Base-by-base conservation (phyloP, 2,797 vertebrate species). In the Sebastiscus albofasciatus region DNA sequence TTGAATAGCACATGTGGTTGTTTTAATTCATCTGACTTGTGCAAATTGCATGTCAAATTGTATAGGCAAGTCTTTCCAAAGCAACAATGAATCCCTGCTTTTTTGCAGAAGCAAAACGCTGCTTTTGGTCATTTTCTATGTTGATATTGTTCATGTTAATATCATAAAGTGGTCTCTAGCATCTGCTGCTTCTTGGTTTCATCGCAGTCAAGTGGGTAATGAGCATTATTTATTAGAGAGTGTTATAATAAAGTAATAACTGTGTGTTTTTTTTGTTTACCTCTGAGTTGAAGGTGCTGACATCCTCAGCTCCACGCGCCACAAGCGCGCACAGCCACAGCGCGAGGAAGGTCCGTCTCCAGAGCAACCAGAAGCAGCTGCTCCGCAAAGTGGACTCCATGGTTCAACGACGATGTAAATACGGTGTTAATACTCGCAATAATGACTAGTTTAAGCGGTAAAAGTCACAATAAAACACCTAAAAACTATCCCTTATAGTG, bases 321-420 rank as follows among this genome's bases (percentile, higher is more conserved):
- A 84, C 90, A 1, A 90, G 80, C 59, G 93, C 94, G 2, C 88
- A 91, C 84, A 96, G 67, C 82, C 85, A 92, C 54, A 96, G 84
- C 81, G 94, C 86, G 84, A 96, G 71, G 49, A 95, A 59, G 77
- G 91, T 93, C 91, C 89, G 94, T 95, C 91, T 95, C 95, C 95
- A 95, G 26, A 89, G 91, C 89, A 94, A 90, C 94, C 84, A 79
- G 67, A 87, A 62, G 89, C 90, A 77, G 81, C 86, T 83, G 81
- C 82, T 89, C 87, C 92, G 88, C 29, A 83, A 80, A 74, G 69
- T 6, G 72, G 83, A 60, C 78, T 91, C 92, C 96, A 96, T 96
- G 84, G 80, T 91, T 29, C 49, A 14, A 26, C 49, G 12, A 6
- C 0, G 31, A 77, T 29, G 10, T 22, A 31, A n/a, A 46, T 13